phyloP scores from a whole-genome alignment of 2,113 vertebrate species.

The Tichodroma muraria region DNA sequence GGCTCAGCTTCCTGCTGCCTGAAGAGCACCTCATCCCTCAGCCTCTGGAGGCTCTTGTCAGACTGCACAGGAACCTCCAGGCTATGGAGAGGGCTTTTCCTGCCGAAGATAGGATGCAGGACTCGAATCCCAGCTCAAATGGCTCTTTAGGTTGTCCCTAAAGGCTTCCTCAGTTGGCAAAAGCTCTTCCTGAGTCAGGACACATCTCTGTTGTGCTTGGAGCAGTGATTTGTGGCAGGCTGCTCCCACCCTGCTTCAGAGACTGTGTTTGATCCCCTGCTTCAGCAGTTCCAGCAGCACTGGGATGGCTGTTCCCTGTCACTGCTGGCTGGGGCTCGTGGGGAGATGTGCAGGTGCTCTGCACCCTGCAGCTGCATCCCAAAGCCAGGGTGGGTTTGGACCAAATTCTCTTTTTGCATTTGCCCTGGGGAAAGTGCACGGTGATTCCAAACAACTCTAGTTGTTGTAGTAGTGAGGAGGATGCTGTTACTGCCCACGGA shows the following conservation, averaged over 20 bases:
- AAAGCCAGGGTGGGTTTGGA: background rate
- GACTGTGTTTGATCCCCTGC: background rate
- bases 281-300: background rate
- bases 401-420: background rate
- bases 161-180: background rate
- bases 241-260: background rate
- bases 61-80: background rate
- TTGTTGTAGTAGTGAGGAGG: too few relatives aligned
- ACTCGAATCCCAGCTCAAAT: background rate
- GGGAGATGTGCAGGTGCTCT: background rate
- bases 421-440: background rate
- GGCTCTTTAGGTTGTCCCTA: background rate
- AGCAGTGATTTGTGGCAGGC: background rate
- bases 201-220: background rate
- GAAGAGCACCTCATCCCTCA: background rate
- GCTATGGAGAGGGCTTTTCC: background rate
- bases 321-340: background rate
- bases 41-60: background rate
- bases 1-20: background rate
- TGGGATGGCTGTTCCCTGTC: background rate
- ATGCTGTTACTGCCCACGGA: rapidly evolving
- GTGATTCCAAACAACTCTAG: background rate
- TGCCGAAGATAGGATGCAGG: background rate
- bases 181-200: background rate
- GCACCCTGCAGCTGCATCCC: background rate